Percentiles rank a stretch among this genome's conserved stretches.
Conservation (phyloP, 2,888 invertebrate species). For the Apocheima hispidaria region DNA sequence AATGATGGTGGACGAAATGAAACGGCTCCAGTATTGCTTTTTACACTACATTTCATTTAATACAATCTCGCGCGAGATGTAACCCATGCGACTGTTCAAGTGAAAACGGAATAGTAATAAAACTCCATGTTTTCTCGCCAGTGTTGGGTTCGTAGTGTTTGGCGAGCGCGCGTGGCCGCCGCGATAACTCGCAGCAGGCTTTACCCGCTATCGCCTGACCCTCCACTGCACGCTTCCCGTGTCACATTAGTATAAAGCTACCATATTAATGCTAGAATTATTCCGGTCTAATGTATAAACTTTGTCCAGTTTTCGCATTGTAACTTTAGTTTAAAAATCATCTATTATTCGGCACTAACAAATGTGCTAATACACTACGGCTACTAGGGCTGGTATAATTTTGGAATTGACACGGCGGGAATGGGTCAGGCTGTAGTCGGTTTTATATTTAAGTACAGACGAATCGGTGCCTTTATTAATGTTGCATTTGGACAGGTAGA, state of each 20-base stretch:
- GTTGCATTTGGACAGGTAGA: conserved; percentile 73
- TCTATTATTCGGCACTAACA: conserved; percentile 41
- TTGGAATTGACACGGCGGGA: conserved; percentile 66
- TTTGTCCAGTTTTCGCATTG: conserved; percentile 26
- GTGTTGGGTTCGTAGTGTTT: conserved; percentile 40
- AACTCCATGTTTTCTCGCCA: conserved; percentile 44
- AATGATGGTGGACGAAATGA: conserved; percentile 10
- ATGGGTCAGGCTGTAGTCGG: conserved; percentile 66
- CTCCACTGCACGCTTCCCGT: conserved; percentile 49
- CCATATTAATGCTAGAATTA: conserved; percentile 48
- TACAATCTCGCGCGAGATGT: conserved; percentile 32
- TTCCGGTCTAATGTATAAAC: conserved; percentile 40
- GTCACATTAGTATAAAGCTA: conserved; percentile 52
- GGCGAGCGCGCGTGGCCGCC: conserved; percentile 49
- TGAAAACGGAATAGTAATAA: conserved; percentile 45
- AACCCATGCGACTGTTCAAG: conserved; percentile 36
- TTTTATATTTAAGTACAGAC: conserved; percentile 79
- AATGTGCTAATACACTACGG: conserved; percentile 29
- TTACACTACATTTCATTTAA: conserved; percentile 38
- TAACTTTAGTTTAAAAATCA: conserved; percentile 40
- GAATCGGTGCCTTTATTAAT: conserved; percentile 77
- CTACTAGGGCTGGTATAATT: conserved; percentile 59
- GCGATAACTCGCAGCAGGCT: conserved; percentile 65
- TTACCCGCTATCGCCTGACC: conserved; percentile 55
- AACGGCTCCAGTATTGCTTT: conserved; percentile 26